These are phyloP conservation scores for Glaucopsyche alexis DNA, from an alignment of 2,888 invertebrate species.

Conservation along the genomic window DNA sequence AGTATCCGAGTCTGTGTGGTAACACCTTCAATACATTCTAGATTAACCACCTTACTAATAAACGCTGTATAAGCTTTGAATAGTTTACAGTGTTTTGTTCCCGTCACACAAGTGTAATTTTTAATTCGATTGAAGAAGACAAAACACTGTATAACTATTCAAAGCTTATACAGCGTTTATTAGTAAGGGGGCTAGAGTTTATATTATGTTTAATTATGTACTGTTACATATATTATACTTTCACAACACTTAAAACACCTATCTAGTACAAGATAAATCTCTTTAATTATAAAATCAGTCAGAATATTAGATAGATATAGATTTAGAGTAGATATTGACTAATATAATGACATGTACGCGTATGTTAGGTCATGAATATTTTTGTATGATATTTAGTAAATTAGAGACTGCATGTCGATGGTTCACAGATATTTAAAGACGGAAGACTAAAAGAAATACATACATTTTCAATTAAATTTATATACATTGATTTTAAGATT, in stretches of 20 bases:
- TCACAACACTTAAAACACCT: constrained; percentile 17
- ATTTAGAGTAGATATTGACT: not conserved
- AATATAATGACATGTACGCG: not conserved
- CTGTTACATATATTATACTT: not conserved
- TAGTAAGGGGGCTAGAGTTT: too few relatives aligned
- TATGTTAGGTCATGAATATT: not conserved
- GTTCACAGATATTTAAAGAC: not conserved
- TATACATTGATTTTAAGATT: not conserved
- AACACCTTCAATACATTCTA: not conserved
- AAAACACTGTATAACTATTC: too few relatives aligned
- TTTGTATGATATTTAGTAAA: not conserved
- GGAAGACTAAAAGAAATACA: constrained; percentile 1
- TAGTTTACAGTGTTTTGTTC: too few relatives aligned
- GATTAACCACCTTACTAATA: too few relatives aligned
- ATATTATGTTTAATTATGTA: constrained; percentile 9
- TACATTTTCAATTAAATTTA: constrained; percentile 4
- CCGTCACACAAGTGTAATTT: too few relatives aligned
- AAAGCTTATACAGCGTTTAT: too few relatives aligned
- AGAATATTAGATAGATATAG: constrained; percentile 12
- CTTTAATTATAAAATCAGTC: constrained; percentile 14
- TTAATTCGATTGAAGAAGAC: too few relatives aligned
- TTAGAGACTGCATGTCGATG: not conserved
- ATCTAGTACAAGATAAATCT: constrained; percentile 12
- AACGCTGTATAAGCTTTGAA: too few relatives aligned
- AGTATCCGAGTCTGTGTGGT: not conserved